Base-by-base conservation (phyloP, 2,888 invertebrate genomes). In the Chrysolina haemoptera region DNA sequence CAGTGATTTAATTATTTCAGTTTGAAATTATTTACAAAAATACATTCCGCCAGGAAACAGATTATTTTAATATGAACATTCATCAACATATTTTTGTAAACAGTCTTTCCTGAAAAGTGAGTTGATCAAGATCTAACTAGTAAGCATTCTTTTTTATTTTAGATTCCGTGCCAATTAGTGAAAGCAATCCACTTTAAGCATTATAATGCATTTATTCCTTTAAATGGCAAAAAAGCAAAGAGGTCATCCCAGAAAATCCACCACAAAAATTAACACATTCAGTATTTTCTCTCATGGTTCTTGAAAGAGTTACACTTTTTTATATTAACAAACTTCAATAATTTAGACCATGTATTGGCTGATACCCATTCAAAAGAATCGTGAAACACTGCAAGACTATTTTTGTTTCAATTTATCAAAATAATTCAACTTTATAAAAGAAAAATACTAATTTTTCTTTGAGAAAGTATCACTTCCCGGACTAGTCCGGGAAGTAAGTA, bases 221-320 rank as follows among this genome's bases (percentile, higher is more conserved):
- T 53, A 20, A 53, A 35, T 27, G 59, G 59, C 59, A 59, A 59
- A 59, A 14, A 59, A 59, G 59, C 59, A 59, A 59, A 59, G 8
- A 1, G n/a, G 59, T 27, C n/a, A 35, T 59, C 16, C 59, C 59
- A 59, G 27, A 27, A 59, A 59, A 59, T 59, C 1, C 11, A 10
- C 11, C 55, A 20, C 55, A 55, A 55, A 48, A 48, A 48, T 48
- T 1, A 16, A 2, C 48, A 46, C 9, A 46, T n/a, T 14, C 18
- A 16, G 55, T n/a, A 48, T 48, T 48, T 48, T 48, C 8, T 16
- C 9, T 48, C 16, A n/a, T 9, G 16, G 6, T 48, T 48, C 14
- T 16, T 16, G 16, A 48, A 48, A 48, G 48, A 48, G 48, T 9
- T 16, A 16, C 0, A 48, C 16, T 35, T 6, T 35, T 35, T 35